Conservation (phyloP, 2,797 vertebrate genomes). For the Craterocephalus amniculus region DNA sequence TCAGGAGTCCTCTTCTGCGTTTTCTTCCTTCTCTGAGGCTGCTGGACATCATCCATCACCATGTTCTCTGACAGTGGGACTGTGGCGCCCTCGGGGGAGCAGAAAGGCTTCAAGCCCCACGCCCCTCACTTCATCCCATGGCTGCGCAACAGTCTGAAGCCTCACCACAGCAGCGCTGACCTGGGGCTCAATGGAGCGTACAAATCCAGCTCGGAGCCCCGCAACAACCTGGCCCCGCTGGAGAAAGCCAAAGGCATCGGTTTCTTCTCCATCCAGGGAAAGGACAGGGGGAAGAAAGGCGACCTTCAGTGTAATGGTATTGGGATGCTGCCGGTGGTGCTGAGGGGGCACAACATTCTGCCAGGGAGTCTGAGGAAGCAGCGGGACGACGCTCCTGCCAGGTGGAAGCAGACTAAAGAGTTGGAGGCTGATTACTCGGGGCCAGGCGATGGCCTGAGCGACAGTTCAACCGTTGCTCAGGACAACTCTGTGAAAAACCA, state of each 20-base stretch:
- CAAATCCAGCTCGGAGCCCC: conserved; percentile 60
- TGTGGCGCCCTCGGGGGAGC: conserved; percentile 64
- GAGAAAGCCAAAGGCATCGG: conserved; percentile 69
- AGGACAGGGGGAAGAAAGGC: conserved; percentile 61
- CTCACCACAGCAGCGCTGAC: conserved; percentile 64
- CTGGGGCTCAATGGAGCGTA: conserved; percentile 67
- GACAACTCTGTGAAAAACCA: conserved; percentile 64
- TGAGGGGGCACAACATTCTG: conserved; percentile 71
- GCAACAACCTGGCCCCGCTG: conserved; percentile 59
- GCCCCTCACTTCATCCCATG: conserved; percentile 74
- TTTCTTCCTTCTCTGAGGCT: conserved; percentile 53
- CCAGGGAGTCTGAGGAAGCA: conserved; percentile 64
- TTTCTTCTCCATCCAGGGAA: conserved; percentile 73
- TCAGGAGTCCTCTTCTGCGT: conserved; percentile 61
- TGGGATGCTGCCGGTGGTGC: conserved; percentile 71
- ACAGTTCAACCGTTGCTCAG: conserved; percentile 60
- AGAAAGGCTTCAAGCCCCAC: conserved; percentile 70
- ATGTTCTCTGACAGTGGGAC: conserved; percentile 81
- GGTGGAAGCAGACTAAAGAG: conserved; percentile 68
- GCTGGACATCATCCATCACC: conserved; percentile 66
- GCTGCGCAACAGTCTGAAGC: conserved; percentile 77
- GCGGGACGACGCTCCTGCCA: conserved; percentile 62
- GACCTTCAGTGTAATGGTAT: conserved; percentile 68
- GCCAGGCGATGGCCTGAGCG: conserved; percentile 22
- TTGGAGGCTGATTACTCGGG: conserved; percentile 30